Conservation (phyloP, 2,888 invertebrate genomes). For the Rhamphomyia laevipes region DNA sequence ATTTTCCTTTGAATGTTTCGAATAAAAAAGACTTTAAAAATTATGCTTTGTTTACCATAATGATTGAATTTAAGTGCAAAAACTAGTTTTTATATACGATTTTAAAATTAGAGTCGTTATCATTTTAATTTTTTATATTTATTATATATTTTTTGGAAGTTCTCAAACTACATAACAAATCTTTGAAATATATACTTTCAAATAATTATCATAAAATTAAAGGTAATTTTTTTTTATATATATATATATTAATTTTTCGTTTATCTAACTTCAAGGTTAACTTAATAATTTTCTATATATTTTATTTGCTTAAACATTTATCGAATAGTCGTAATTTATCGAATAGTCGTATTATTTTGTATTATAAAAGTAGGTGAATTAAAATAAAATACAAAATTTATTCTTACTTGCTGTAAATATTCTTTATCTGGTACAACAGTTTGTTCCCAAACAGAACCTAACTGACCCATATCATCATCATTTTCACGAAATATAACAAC, state of each 20-base stretch:
- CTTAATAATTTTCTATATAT: no score
- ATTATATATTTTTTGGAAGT: not conserved
- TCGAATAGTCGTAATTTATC: not conserved
- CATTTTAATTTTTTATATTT: no score
- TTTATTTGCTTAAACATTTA: not conserved
- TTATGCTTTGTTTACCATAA: not conserved
- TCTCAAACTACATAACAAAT: not conserved
- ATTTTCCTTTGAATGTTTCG: no score
- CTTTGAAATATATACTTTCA: no score
- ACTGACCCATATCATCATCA: constrained; percentile 38
- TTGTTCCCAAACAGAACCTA: constrained; percentile 55
- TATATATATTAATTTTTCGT: not conserved
- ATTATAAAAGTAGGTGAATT: not conserved
- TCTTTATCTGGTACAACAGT: constrained; percentile 79
- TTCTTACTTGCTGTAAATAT: constrained; percentile 65
- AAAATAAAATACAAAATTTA: not conserved
- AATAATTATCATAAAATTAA: no score
- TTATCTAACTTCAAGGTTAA: no score
- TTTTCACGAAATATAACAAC: constrained; percentile 56
- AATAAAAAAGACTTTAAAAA: no score
- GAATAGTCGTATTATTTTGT: not conserved
- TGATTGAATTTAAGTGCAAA: not conserved
- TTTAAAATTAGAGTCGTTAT: no score
- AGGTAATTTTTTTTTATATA: no score
- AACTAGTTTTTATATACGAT: not conserved